These are phyloP conservation scores for Solenopsis invicta DNA, from an alignment of 1,140 invertebrate genomes.

Conservation along the genomic window DNA sequence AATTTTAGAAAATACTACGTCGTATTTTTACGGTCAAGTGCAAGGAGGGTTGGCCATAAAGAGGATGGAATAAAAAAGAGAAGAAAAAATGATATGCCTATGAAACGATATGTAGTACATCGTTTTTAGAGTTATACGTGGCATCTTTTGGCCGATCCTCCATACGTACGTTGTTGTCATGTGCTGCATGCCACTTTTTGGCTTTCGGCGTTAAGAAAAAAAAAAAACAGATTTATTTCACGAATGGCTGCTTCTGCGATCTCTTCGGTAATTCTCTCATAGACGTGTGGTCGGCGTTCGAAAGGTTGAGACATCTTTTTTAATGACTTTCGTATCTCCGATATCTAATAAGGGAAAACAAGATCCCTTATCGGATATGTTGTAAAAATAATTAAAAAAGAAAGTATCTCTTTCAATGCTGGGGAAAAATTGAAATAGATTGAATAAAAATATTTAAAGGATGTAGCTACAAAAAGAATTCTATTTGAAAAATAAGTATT, in stretches of 20 bases:
- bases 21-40: slow-evolving; percentile 7
- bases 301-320: not conserved
- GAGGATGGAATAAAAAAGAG: not conserved
- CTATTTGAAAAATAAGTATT: too few species aligned
- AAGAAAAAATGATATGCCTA: not conserved
- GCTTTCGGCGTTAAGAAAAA: slow-evolving; percentile 45
- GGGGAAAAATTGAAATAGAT: too few species aligned
- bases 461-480: too few species aligned
- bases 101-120: not conserved
- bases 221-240: slow-evolving; percentile 17
- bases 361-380: not conserved
- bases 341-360: not conserved
- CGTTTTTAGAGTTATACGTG: not conserved
- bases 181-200: slow-evolving; percentile 61
- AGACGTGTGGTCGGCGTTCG: not conserved
- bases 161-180: slow-evolving; percentile 43
- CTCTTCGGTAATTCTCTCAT: slow-evolving; percentile 13
- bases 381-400: not conserved
- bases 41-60: slow-evolving; percentile 43
- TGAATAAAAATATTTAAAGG: too few species aligned
- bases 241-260: slow-evolving; percentile 45
- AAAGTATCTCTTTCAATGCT: not conserved
- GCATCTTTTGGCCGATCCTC: slow-evolving; percentile 34
- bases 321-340: not conserved
- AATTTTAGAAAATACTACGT: slow-evolving; percentile 42